Conservation (phyloP, 2,888 invertebrate genomes). For the Caenorhabditis auriculariae region DNA sequence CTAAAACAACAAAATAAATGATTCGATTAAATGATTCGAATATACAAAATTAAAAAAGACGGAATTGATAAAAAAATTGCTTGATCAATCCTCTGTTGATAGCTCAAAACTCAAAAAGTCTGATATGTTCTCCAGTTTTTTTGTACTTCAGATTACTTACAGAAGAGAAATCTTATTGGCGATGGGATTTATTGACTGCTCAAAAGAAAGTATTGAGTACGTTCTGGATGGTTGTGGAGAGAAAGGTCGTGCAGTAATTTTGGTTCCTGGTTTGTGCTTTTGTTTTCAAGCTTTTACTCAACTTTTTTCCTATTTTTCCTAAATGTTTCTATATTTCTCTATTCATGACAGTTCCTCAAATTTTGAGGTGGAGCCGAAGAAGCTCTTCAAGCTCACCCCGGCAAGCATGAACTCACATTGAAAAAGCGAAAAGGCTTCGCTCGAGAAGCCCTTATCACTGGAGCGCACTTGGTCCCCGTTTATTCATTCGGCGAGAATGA, state of each 20-base stretch:
- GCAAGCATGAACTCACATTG: conserved; percentile 38
- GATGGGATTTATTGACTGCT: conserved; percentile 25
- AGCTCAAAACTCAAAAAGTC: too few relatives aligned
- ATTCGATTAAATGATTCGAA: too few relatives aligned
- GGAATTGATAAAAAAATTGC: too few relatives aligned
- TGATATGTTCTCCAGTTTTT: too few relatives aligned
- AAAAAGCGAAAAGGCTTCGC: conserved; percentile 25
- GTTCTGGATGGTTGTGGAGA: conserved; percentile 16
- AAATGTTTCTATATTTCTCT: too few relatives aligned
- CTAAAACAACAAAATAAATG: too few relatives aligned
- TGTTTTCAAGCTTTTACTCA: too few relatives aligned
- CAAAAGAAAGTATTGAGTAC: conserved; percentile 26
- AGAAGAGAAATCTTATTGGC: conserved; percentile 65
- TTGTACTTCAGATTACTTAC: too few relatives aligned
- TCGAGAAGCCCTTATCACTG: conserved; percentile 28
- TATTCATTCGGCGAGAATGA: conserved; percentile 67
- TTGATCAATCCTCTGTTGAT: too few relatives aligned
- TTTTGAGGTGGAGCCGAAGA: conserved; percentile 76
- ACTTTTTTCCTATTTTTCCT: too few relatives aligned
- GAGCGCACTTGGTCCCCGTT: conserved; percentile 65
- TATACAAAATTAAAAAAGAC: too few relatives aligned
- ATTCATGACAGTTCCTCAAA: too few relatives aligned
- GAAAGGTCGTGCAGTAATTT: conserved; percentile 16
- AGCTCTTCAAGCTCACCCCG: conserved; percentile 79
- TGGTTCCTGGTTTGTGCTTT: conserved; percentile 18